Conservation (phyloP, 35 echinoderm and acorn worm species). For the Antedon bifida region DNA sequence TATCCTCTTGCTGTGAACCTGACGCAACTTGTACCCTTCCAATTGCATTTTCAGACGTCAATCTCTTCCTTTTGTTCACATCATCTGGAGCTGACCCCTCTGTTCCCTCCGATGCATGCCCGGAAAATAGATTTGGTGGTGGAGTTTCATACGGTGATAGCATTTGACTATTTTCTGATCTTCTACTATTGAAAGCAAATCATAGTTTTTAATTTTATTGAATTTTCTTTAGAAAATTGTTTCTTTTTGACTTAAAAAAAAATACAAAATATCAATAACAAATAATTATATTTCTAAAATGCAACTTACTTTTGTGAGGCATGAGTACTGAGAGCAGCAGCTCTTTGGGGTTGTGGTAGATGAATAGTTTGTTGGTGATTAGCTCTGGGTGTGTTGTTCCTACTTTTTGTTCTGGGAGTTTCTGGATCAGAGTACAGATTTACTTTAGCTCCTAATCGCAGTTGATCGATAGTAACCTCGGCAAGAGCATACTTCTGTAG, state of each 20-base stretch:
- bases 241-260: no score
- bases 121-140: not conserved
- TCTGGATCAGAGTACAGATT: constrained; percentile 47
- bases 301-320: not conserved
- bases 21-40: not conserved
- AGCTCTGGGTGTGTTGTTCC: constrained; percentile 11
- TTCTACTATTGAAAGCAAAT: not conserved
- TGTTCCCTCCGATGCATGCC: not conserved
- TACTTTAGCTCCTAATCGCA: constrained; percentile 75
- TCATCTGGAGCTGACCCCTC: not conserved
- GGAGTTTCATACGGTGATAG: not conserved
- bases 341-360: constrained; percentile 40
- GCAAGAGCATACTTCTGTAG: constrained; percentile 85
- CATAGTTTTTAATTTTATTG: no score
- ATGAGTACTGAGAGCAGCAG: not conserved
- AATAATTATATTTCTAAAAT: not conserved
- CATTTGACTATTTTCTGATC: not conserved
- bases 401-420: constrained; percentile 12
- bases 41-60: not conserved
- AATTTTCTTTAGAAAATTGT: no score
- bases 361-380: constrained; percentile 35
- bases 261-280: no score
- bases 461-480: constrained; percentile 86
- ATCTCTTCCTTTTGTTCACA: no score
- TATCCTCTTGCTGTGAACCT: not conserved